Conservation (phyloP, 2,888 invertebrate species). For the Scrobipalpa atriplicella region DNA sequence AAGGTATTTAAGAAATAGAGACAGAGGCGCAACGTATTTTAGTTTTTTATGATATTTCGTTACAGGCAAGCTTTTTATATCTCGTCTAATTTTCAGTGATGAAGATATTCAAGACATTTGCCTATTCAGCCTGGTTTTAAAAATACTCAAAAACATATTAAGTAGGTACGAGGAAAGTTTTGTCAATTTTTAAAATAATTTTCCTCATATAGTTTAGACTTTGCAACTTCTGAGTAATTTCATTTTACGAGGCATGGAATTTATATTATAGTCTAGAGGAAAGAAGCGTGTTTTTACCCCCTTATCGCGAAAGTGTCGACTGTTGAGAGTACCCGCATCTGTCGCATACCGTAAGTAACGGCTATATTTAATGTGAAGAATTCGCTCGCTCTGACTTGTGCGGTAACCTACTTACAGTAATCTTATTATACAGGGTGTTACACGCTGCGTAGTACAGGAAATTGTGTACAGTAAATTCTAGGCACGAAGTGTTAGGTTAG, state of each 20-base stretch:
- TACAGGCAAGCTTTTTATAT: no score
- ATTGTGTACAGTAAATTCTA: neutral
- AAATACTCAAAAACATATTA: neutral
- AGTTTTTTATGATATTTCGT: no score
- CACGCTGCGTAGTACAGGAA: neutral
- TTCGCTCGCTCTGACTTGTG: neutral
- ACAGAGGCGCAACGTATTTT: no score
- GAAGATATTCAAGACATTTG: no score
- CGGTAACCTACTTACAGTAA: constrained; percentile 7
- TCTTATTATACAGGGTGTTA: neutral
- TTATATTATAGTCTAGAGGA: neutral
- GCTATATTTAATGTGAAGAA: neutral
- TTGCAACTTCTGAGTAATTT: no score
- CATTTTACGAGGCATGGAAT: no score
- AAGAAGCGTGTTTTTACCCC: neutral
- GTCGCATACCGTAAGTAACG: constrained; percentile 14
- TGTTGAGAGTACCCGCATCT: constrained; percentile 17
- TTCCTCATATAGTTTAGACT: no score
- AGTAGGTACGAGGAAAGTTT: neutral
- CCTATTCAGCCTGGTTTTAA: no score
- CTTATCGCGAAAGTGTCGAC: neutral
- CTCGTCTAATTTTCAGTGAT: no score
- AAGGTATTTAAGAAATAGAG: no score
- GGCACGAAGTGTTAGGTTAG: no score
- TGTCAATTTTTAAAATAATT: neutral